A percentile compares a stretch with the other conserved stretches of the same genome.
phyloP scores from a whole-genome alignment of 1,140 invertebrate species.

The Lepidurus arcticus region DNA sequence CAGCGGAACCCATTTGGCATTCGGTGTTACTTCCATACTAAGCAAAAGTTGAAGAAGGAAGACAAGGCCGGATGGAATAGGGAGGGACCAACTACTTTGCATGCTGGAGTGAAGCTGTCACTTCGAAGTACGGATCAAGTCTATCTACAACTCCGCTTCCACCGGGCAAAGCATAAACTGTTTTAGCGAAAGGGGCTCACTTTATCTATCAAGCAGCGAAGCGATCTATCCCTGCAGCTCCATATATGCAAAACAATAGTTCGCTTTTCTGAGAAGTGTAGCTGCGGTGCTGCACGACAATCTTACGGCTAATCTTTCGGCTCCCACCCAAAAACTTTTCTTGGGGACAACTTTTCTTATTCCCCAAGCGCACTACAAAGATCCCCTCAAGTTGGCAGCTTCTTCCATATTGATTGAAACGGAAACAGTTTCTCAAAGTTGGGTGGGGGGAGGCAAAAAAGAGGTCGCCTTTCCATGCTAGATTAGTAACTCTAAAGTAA shows the following conservation, averaged over 20 bases:
- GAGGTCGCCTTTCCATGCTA: neutral
- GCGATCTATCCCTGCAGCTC: conserved; percentile 8
- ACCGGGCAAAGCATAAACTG: conserved; percentile 1
- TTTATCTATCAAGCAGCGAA: conserved; percentile 14
- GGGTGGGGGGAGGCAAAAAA: neutral
- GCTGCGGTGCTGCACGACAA: neutral
- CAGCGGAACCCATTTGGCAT: neutral
- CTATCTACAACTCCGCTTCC: neutral
- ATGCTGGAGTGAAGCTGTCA: conserved; percentile 17
- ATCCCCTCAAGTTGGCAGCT: neutral
- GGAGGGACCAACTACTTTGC: neutral
- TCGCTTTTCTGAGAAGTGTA: neutral
- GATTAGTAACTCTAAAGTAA: neutral
- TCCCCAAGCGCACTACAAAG: neutral
- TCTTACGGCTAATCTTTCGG: conserved; percentile 3
- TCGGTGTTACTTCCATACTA: neutral
- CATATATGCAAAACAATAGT: conserved; percentile 22
- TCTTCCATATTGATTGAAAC: conserved; percentile 8
- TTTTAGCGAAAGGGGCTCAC: conserved; percentile 4
- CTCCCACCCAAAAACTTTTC: neutral
- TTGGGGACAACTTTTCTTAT: conserved; percentile 6
- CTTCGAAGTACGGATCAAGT: conserved; percentile 9
- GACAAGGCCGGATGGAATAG: neutral
- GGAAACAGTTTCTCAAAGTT: neutral
- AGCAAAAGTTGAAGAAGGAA: neutral